Conservation (phyloP, 1,140 invertebrate genomes). For the Monochamus saltuarius region DNA sequence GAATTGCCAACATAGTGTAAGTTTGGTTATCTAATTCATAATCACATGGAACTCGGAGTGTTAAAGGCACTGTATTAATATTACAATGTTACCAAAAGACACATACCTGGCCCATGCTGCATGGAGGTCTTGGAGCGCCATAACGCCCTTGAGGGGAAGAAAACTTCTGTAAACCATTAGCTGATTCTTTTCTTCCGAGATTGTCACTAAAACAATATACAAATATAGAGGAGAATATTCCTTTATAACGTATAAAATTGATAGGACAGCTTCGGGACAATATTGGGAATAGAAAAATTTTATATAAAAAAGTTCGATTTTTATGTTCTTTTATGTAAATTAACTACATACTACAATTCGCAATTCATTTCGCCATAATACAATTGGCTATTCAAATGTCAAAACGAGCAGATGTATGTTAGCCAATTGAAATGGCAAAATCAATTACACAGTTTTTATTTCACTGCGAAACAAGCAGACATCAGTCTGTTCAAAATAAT, state of each 20-base stretch:
- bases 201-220: slow-evolving; percentile 22
- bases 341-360: too few relatives aligned
- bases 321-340: too few relatives aligned
- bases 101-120: slow-evolving; percentile 66
- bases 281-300: too few relatives aligned
- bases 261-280: neutral
- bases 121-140: slow-evolving; percentile 61
- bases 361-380: too few relatives aligned
- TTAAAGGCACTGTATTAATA: slow-evolving; percentile 38
- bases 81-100: slow-evolving; percentile 13
- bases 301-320: too few relatives aligned
- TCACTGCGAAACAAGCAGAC: too few relatives aligned
- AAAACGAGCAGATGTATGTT: neutral
- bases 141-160: slow-evolving; percentile 57
- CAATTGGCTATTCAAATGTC: neutral
- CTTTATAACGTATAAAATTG: neutral
- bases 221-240: neutral
- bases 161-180: slow-evolving; percentile 45
- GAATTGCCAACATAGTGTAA: neutral
- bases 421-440: neutral
- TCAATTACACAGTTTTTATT: too few relatives aligned
- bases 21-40: neutral
- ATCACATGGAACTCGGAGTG: neutral
- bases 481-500: too few relatives aligned
- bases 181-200: slow-evolving; percentile 33